Base-by-base conservation (phyloP, 2,113 vertebrate species). In the Marmota monax region DNA sequence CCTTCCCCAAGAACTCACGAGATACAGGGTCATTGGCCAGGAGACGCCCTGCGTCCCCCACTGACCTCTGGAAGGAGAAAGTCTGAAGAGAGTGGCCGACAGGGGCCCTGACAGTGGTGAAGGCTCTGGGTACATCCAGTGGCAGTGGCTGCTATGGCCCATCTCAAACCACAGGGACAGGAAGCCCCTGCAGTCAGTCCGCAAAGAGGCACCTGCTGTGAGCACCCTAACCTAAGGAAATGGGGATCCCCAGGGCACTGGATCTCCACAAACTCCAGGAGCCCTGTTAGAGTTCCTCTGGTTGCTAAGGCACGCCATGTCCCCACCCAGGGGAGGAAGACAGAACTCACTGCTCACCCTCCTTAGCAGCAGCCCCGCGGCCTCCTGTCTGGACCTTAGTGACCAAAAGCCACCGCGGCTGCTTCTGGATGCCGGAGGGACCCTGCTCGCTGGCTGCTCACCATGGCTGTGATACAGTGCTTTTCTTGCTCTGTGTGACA, bases 101-200 rank as follows among this genome's bases (percentile, higher is more conserved):
- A 13, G 63, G 74, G 84, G 63, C 56, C 14, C 61, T 61, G 16
- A 1, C 0, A 37, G 78, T 45, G 73, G 69, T 10, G 29, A 39
- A 85, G 86, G 67, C 92, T 96, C 39, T 92, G 80, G 53, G 34
- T 61, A 42, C 1, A 8, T 91, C 93, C 9, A 63, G 12, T 79
- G 27, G 37, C 27, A 61, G 61, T 1, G 22, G 61, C 74, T 67
- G 58, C 48, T 58, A 70, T 72, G 29, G 18, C 83, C 86, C 37
- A 27, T 79, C 58, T 93, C 86, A 39, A 22, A 29, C 37, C 18
- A 0, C 1, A 0, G 42, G 63, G 42, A 34, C 90, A 63, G 90
- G 96, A 97, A 84, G 73, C 18, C 76, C 51, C n/a, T 79, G 69
- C 82, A 14, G 72, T 53, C 67, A 73, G 37, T 39, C 39, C 90